These are phyloP conservation scores for Acanthosoma haemorrhoidale DNA, from an alignment of 2,888 invertebrate species.

Conservation along the genomic window DNA sequence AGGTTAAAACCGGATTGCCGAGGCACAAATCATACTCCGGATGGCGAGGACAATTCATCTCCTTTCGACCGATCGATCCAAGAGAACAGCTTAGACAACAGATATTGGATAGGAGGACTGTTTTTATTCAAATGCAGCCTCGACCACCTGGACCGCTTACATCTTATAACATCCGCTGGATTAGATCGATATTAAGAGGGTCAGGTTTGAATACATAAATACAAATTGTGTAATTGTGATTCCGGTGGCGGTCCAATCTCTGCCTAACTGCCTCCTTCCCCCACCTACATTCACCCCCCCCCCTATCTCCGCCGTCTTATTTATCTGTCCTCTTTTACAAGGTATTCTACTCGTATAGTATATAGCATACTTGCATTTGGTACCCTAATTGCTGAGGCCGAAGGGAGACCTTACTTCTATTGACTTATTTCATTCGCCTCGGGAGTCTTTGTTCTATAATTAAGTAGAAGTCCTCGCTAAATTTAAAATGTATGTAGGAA, in stretches of 20 bases:
- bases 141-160: neutral
- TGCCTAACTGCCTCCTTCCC: neutral
- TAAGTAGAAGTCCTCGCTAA: too few relatives aligned
- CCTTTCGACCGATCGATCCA: neutral
- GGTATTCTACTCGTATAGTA: too few relatives aligned
- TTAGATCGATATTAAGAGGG: conserved; percentile 2
- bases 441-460: too few relatives aligned
- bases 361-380: too few relatives aligned
- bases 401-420: too few relatives aligned
- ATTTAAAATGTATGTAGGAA: too few relatives aligned
- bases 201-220: conserved; percentile 1
- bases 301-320: too few relatives aligned
- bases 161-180: neutral
- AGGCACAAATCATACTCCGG: neutral
- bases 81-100: neutral
- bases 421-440: too few relatives aligned
- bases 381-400: too few relatives aligned
- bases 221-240: neutral
- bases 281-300: neutral
- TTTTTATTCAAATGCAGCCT: neutral
- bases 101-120: conserved; percentile 14
- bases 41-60: neutral
- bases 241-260: neutral
- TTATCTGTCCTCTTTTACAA: too few relatives aligned
- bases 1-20: neutral